Evolutionary conservation across 1,140 invertebrate species (phyloP).

Genomic region (Aricia agestis): DNA sequence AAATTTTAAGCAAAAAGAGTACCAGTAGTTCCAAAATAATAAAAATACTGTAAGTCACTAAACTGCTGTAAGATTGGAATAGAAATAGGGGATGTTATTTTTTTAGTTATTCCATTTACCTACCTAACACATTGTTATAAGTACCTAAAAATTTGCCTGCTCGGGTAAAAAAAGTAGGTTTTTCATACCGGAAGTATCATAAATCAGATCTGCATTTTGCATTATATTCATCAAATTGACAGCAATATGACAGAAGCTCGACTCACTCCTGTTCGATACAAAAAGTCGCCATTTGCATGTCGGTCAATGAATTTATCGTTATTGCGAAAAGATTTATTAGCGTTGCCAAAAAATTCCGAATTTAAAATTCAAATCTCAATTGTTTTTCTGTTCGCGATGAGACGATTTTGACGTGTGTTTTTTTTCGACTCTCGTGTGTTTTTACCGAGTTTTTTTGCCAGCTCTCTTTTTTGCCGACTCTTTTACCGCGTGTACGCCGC

Average conservation of each 20-base stretch:
- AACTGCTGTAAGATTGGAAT: no score
- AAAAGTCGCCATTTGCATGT: slow-evolving; percentile 73
- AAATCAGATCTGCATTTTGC: background rate
- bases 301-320: slow-evolving; percentile 76
- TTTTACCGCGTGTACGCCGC: slow-evolving; percentile 31
- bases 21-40: no score
- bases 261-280: slow-evolving; percentile 33
- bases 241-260: slow-evolving; percentile 7
- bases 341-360: slow-evolving; percentile 56
- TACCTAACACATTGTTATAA: no score
- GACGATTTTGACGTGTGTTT: slow-evolving; percentile 66
- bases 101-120: no score
- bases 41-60: no score
- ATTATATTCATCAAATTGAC: slow-evolving; percentile 13
- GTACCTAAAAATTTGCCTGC: no score
- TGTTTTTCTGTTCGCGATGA: slow-evolving; percentile 68
- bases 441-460: slow-evolving; percentile 23
- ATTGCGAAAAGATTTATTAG: slow-evolving; percentile 71
- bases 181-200: background rate
- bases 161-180: no score
- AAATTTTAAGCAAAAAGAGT: no score
- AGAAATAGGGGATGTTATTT: no score
- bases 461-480: slow-evolving; percentile 26
- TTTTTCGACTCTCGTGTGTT: slow-evolving; percentile 52
- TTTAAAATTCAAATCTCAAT: slow-evolving; percentile 71